Evolutionary conservation across 2,113 vertebrate genomes (phyloP).

Genomic region (Coptodon bakossiorum): DNA sequence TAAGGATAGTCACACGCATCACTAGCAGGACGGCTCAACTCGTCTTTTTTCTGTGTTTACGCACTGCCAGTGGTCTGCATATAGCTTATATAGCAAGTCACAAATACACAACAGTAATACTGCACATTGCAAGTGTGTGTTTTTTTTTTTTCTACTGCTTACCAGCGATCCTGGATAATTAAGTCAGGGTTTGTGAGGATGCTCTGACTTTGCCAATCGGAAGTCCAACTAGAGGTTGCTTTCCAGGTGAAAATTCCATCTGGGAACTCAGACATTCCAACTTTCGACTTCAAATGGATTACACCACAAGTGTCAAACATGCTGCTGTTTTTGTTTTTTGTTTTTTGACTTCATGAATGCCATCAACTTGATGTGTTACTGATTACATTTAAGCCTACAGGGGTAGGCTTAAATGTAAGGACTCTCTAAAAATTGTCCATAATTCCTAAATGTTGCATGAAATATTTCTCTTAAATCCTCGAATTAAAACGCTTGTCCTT

Average conservation of each 20-base stretch:
- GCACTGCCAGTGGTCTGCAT: background rate
- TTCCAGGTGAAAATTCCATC: too few relatives aligned
- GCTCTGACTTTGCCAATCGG: too few relatives aligned
- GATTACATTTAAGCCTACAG: background rate
- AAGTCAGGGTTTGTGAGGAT: too few relatives aligned
- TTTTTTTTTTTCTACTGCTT: too few relatives aligned
- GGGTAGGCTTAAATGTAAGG: background rate
- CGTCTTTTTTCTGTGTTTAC: background rate
- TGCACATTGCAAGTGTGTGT: background rate
- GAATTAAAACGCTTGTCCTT: background rate
- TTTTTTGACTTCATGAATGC: too few relatives aligned
- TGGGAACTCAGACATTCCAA: too few relatives aligned
- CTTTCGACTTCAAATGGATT: too few relatives aligned
- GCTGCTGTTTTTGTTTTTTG: background rate
- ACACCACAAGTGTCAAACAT: too few relatives aligned
- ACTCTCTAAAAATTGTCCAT: background rate
- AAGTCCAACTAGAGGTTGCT: too few relatives aligned
- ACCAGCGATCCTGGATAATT: too few relatives aligned
- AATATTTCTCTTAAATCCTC: background rate
- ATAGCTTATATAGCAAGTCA: background rate
- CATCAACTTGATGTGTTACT: background rate
- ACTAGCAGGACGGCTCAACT: fast-evolving
- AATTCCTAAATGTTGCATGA: background rate
- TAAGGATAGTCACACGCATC: background rate
- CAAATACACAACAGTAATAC: background rate